Base-by-base conservation (phyloP, 2,888 invertebrate species). In the Drosophila greeni region DNA sequence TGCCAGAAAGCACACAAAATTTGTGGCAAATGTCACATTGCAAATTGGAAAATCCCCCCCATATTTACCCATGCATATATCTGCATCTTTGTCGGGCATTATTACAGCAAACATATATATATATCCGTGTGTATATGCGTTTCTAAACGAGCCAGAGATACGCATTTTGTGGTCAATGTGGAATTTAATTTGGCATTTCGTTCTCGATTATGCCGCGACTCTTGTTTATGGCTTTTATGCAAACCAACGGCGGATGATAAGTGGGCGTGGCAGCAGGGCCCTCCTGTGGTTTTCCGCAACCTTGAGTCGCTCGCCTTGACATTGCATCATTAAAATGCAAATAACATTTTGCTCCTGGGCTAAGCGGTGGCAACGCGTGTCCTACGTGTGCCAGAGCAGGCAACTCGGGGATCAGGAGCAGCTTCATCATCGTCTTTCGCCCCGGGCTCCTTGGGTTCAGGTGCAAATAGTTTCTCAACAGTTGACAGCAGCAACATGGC, bases 291-390 rank as follows among this genome's bases (percentile, higher is more conserved):
- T 7, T 39, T 20, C 20, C 7, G 45, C 18, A 29, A 16, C 26
- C 48, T 61, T 61, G 34, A 42, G 20, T 8, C 18, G 6, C 9
- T 20, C 12, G 40, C 61, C 49, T 56, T 58, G 59, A 45, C 55
- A 64, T 47, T 64, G 55, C 58, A 62, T 64, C 77, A 71, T 76
- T 80, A 59, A 71, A 74, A 75, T 80, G 74, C 74, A 76, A 76
- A 80, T 76, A 51, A 18, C 65, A 68, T 59, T 54, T 55, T 48
- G 29, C 29, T 33, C 8, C 26, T 42, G 20, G 47, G 37, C 23
- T 57, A 59, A 69, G 60, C 58, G 51, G 9, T 48, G 42, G 36
- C 24, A 20, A 33, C 34, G 59, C 62, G 48, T 42, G 48, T 45
- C 42, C 43, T 74, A 75, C 59, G 48, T 72, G 72, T 56, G 12